Conservation (phyloP, 2,888 invertebrate species). For the Automeris io region DNA sequence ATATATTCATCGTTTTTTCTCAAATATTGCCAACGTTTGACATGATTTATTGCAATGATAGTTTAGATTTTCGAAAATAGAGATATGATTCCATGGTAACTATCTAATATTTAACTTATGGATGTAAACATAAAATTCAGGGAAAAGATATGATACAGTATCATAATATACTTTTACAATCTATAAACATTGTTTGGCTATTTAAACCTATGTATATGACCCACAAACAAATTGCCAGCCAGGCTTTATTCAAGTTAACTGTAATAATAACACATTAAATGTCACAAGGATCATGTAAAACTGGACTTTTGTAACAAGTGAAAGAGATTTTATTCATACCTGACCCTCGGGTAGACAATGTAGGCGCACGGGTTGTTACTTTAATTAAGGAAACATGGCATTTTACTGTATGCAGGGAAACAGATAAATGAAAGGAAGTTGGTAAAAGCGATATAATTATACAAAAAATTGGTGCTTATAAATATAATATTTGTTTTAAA, state of each 20-base stretch:
- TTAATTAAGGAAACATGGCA: constrained; percentile 40
- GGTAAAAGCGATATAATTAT: constrained; percentile 8
- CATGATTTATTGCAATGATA: too few relatives aligned
- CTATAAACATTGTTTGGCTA: constrained; percentile 2
- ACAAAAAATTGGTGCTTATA: constrained; percentile 6
- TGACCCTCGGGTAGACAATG: constrained; percentile 28
- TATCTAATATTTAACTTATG: too few relatives aligned
- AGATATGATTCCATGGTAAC: too few relatives aligned
- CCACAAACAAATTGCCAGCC: constrained; percentile 9
- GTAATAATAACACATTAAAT: constrained; percentile 10
- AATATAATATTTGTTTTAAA: constrained; percentile 6
- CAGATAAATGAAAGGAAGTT: constrained; percentile 10
- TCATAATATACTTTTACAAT: constrained; percentile 2
- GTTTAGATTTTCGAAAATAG: too few relatives aligned
- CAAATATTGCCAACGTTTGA: too few relatives aligned
- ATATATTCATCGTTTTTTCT: too few relatives aligned
- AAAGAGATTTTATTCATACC: constrained; percentile 27
- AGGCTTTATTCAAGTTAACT: constrained; percentile 10
- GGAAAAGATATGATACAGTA: background rate
- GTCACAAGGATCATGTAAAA: constrained; percentile 16
- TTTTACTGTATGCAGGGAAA: constrained; percentile 27
- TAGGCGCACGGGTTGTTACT: constrained; percentile 35
- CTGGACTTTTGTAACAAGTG: constrained; percentile 16
- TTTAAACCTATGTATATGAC: constrained; percentile 9
- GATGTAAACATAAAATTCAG: background rate